These are phyloP conservation scores for Ellobius talpinus DNA, from an alignment of 2,113 vertebrate species.

Conservation along the genomic window DNA sequence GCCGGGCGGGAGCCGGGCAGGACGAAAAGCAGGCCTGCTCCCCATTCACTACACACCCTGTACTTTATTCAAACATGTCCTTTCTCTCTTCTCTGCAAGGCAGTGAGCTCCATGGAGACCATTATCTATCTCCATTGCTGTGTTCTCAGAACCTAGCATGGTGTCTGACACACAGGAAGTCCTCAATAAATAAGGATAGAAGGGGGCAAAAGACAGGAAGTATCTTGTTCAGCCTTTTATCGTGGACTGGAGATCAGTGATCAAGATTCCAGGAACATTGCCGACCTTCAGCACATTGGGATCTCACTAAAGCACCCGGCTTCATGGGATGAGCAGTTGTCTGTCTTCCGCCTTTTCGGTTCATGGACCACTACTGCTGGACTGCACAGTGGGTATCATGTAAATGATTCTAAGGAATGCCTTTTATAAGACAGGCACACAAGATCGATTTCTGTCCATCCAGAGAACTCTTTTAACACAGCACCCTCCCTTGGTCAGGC, in stretches of 20 bases:
- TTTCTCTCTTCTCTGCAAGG: slow-evolving; percentile 1
- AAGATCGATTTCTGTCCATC: background rate
- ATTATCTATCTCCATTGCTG: background rate
- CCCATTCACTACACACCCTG: too few relatives aligned
- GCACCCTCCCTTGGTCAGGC: background rate
- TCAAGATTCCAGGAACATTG: background rate
- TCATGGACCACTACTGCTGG: background rate
- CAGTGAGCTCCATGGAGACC: background rate
- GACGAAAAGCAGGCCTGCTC: too few relatives aligned
- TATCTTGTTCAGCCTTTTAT: background rate
- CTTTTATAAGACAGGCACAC: background rate
- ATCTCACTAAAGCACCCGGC: background rate
- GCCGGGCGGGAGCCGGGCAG: too few relatives aligned
- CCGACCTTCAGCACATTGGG: too few relatives aligned
- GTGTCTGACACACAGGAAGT: background rate
- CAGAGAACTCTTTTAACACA: background rate
- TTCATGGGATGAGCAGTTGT: background rate
- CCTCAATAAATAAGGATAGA: background rate
- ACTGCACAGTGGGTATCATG: fast-evolving
- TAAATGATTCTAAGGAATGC: background rate
- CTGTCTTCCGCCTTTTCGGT: background rate
- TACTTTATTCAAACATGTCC: background rate
- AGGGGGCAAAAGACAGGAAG: background rate
- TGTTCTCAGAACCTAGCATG: background rate
- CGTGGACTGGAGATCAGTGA: background rate